Evolutionary conservation across 2,113 vertebrate genomes (phyloP).

Genomic region (Datnioides undecimradiatus): DNA sequence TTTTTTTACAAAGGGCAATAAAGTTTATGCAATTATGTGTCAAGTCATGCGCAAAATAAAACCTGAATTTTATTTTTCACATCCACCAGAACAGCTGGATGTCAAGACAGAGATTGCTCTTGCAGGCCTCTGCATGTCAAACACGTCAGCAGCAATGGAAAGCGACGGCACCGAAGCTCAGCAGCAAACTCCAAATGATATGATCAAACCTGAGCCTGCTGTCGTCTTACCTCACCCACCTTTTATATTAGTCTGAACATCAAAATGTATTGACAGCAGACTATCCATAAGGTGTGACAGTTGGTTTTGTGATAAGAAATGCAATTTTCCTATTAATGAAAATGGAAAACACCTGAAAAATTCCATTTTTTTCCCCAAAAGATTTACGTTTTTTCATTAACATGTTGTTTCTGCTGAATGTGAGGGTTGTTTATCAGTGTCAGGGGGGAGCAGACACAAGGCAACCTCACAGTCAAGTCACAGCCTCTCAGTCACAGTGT

Average conservation of each 20-base stretch:
- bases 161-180: neutral
- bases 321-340: conserved; percentile 33
- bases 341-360: conserved; percentile 1
- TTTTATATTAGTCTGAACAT: conserved; percentile 19
- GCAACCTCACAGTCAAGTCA: conserved; percentile 10
- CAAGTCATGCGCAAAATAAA: neutral
- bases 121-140: neutral
- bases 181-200: conserved; percentile 8
- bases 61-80: neutral
- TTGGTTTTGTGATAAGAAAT: conserved; percentile 39
- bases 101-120: neutral
- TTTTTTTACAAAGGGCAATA: no score
- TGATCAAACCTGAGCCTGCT: conserved; percentile 1
- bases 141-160: neutral
- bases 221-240: neutral
- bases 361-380: neutral
- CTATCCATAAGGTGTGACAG: conserved; percentile 8
- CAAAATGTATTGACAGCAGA: neutral
- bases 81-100: neutral
- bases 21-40: neutral
- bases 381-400: conserved; percentile 21
- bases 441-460: conserved; percentile 27
- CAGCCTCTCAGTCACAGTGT: conserved; percentile 21
- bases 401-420: conserved; percentile 1
- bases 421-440: conserved; percentile 59